Conservation (phyloP, 2,113 vertebrate species). For the Coracopsis vasa region DNA sequence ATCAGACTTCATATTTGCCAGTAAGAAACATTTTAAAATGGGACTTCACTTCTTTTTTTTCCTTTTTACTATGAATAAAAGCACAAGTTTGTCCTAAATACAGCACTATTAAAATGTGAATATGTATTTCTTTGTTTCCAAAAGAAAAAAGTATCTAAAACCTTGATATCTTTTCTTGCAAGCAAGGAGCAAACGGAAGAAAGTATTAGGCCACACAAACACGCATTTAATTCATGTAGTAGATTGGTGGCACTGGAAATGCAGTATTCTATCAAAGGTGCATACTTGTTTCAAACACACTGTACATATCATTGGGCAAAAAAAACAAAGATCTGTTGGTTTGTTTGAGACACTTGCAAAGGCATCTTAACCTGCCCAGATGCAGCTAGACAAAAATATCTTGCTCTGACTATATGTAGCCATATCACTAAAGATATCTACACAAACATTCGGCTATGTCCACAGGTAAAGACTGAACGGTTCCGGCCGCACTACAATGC, state of each 20-base stretch:
- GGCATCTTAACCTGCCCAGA: conserved; percentile 46
- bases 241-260: conserved; percentile 70
- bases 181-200: conserved; percentile 71
- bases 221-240: conserved; percentile 53
- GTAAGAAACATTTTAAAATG: conserved; percentile 47
- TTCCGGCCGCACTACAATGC: conserved; percentile 39
- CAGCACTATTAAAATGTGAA: conserved; percentile 73
- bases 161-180: conserved; percentile 68
- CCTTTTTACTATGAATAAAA: conserved; percentile 70
- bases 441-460: conserved; percentile 34
- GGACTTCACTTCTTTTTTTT: conserved; percentile 46
- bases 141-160: conserved; percentile 32
- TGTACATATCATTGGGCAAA: conserved; percentile 51
- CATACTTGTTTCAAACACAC: conserved; percentile 65
- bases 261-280: conserved; percentile 69
- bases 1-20: conserved; percentile 34
- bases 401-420: conserved; percentile 55
- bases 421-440: conserved; percentile 48
- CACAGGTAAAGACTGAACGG: conserved; percentile 30
- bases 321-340: conserved; percentile 8
- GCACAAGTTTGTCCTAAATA: conserved; percentile 69
- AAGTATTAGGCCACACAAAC: conserved; percentile 67
- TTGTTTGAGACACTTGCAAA: conserved; percentile 39
- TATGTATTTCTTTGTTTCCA: conserved; percentile 23
- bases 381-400: conserved; percentile 40